Percentiles rank a stretch among this genome's conserved stretches.
Evolutionary conservation across 2,888 invertebrate genomes (phyloP).

Genomic region (Rhagophthalmus giganteus): DNA sequence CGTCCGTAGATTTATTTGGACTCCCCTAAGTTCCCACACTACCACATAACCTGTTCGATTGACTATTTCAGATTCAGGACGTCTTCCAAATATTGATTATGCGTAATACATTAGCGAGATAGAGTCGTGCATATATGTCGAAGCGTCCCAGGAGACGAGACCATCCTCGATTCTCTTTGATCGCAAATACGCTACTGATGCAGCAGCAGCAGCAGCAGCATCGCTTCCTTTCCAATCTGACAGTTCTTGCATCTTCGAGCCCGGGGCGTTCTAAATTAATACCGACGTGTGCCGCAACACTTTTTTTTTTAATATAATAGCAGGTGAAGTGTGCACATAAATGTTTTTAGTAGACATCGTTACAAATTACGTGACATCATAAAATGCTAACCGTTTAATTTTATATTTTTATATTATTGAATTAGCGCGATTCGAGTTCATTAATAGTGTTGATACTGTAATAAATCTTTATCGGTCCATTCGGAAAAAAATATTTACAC

Average conservation of each 20-base stretch:
- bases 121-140: conserved; percentile 25
- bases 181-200: conserved; percentile 28
- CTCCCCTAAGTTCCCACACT: conserved; percentile 9
- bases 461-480: too few relatives aligned
- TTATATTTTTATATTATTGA: too few relatives aligned
- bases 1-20: conserved; percentile 7
- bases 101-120: conserved; percentile 29
- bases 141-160: conserved; percentile 25
- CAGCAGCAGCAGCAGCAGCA: too few relatives aligned
- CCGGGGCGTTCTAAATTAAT: conserved; percentile 9
- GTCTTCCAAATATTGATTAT: conserved; percentile 27
- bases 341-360: too few relatives aligned
- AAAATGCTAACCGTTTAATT: too few relatives aligned
- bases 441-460: too few relatives aligned
- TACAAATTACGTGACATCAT: too few relatives aligned
- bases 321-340: too few relatives aligned
- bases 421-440: too few relatives aligned
- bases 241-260: conserved; percentile 8
- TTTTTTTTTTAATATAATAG: conserved; percentile 1
- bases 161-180: conserved; percentile 38
- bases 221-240: conserved; percentile 23
- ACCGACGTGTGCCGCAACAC: conserved; percentile 4
- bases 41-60: conserved; percentile 15
- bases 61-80: conserved; percentile 15
- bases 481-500: too few relatives aligned